Evolutionary conservation across 2,888 invertebrate genomes (phyloP), one percentile per base, ranked within the genome.

Genomic region (Phengaris arion): DNA sequence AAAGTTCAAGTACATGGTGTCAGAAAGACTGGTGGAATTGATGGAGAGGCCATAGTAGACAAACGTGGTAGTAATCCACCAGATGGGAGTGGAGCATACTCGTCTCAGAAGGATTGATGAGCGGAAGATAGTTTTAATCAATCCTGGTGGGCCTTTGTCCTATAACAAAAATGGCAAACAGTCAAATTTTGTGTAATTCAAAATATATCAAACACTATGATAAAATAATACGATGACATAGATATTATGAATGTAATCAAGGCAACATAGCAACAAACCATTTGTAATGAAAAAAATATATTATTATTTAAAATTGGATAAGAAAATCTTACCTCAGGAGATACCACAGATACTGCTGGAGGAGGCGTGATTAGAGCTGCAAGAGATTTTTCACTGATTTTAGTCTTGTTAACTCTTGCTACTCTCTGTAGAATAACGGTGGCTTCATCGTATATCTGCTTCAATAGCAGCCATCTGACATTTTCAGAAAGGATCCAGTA

Each of bases 11-110:
- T 97, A 96, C 86, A 95, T 96, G 82, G 96, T 95, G 45, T 96
- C 96, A 6, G 95, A 95, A 55, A 97, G 89, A 1, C 95, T 94
- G 2, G 96, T 96, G 0, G 97, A 95, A 88, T 96, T 97, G 78
- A 97, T 92, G 15, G 96, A 96, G 35, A 97, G 89, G 0, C 97
- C 97, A 82, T 96, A 97, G 88, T 96, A 97, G 12, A 97, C 95
- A 81, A 97, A 95, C 0, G 96, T 96, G 79, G 96, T 96, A 2
- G 96, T 95, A 74, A 97, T 95, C 97, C 97, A 97, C 91, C 96
- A 96, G 80, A 96, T 94, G 10, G 96, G 96, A 52, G 96, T 96
- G 64, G 95, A 95, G 57, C 94, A 83, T 74, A 96, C 87, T 48
- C 96, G 92, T 0, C 94, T 85, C 2, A 95, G 83, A 3, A 96